Evolutionary conservation across 2,797 vertebrate species (phyloP).

Genomic region (Muscicapa striata): DNA sequence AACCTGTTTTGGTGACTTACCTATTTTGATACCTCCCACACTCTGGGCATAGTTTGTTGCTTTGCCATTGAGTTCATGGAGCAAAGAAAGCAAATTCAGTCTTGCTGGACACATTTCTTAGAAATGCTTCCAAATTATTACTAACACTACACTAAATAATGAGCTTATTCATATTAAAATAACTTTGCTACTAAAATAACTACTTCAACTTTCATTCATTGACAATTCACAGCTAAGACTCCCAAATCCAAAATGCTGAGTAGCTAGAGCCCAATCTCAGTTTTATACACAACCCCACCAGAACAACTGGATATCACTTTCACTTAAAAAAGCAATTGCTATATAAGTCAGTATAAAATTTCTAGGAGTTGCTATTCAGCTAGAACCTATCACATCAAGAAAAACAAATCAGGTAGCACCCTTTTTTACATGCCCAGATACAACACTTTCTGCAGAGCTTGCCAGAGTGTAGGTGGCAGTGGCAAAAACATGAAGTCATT

Average conservation of each 20-base stretch:
- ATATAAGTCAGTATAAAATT: background rate
- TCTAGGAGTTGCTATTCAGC: background rate
- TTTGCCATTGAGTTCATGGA: background rate
- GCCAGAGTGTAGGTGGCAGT: background rate
- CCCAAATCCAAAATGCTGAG: background rate
- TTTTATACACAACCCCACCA: background rate
- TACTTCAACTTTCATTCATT: background rate
- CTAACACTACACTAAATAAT: background rate
- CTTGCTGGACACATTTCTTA: background rate
- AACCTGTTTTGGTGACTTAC: background rate
- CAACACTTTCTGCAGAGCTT: background rate
- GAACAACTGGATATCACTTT: background rate
- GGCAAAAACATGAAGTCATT: background rate
- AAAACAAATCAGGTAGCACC: background rate
- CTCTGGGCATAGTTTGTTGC: background rate
- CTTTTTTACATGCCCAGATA: background rate
- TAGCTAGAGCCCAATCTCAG: background rate
- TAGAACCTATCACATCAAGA: background rate
- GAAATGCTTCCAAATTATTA: background rate
- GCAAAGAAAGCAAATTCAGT: background rate
- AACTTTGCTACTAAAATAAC: background rate
- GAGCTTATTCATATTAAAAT: background rate
- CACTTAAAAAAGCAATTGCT: background rate
- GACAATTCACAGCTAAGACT: background rate
- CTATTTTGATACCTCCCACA: background rate